Evolutionary conservation across 2,113 vertebrate species (phyloP), one percentile per base, ranked within the genome.

Genomic region (human (Homo sapiens)): DNA sequence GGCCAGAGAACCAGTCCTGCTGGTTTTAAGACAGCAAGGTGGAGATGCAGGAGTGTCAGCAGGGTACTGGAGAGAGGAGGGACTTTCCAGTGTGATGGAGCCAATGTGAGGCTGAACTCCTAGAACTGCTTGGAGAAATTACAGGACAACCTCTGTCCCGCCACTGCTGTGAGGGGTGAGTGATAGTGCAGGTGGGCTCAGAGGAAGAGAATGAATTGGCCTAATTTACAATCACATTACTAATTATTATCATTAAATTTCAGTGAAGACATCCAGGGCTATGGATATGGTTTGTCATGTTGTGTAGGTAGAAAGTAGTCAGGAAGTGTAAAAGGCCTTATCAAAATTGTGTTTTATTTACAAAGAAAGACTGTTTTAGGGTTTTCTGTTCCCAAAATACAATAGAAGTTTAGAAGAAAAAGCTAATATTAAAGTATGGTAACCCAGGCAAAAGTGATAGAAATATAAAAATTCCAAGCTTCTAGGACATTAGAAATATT

Each of bases 121-220:
- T 3, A 5, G 23, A 20, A 27, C 6, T 7, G 4, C 9, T 2
- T 11, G 2, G 9, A 43, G 23, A 13, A 30, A 38, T 4, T 7
- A 6, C 0, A 6, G 38, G 18, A 7, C 16, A 11, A 1, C 1
- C 0, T 52, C 11, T 40, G 20, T 4, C 16, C 32, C 6, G 0
- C 23, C 14, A 0, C 8, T 57, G 18, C 55, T 17, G 1, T 14
- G 22, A 16, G 17, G 30, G 17, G 22, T 9, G 17, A 8, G 3
- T 32, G 61, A 27, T 22, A 2, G 16, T 35, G 16, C 25, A 8
- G 3, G 2, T n/a, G 8, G 11, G 1, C 20, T 20, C 0, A 0
- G 57, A 38, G 23, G 18, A 14, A 40, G 23, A 52, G 17, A 3
- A 22, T n/a, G 11, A 23, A 38, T 3, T 13, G 48, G 16, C 57